Evolutionary conservation across 1,140 invertebrate species (phyloP), one percentile per base, ranked within the genome.

Genomic region (Venustaconcha ellipsiformis): DNA sequence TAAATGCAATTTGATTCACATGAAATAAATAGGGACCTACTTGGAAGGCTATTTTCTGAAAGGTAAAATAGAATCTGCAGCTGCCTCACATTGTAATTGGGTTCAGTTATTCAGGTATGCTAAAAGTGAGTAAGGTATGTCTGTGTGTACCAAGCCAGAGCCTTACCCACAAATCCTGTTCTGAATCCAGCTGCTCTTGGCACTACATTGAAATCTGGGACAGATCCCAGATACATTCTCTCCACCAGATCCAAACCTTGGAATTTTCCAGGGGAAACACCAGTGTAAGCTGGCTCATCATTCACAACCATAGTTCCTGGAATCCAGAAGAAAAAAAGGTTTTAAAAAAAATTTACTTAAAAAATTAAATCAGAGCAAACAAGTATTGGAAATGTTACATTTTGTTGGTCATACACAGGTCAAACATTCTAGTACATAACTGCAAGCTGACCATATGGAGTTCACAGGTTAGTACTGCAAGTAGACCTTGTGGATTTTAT

Each of bases 161-260:
- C 37, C 90, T 85, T 90, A 93, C 93, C 93, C 76, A 93, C 91
- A 88, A 95, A 95, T 75, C 95, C 94, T 60, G 85, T 87, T 20
- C 83, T 90, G 64, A 92, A 91, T 17, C 92, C 92, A 12, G 92
- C 92, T 59, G 91, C 83, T 65, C 89, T 85, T 74, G 92, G 91
- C 57, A 94, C 90, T 0, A 81, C 81, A 48, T 84, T 88, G 70
- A 92, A 92, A 82, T 93, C 92, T 12, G 95, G 95, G 1, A 97
- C 93, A 62, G 95, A 95, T 55, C 96, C 97, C 65, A 99, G 87
- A 84, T 95, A 98, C 60, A 98, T 85, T 0, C 94, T 93, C 79
- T 95, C 93, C 11, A 72, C 57, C 4, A 98, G 90, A 83, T 97
- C 96, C 18, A 99, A 89, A 11, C 94, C 94, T 57, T 93, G 90